Percentiles rank a stretch among this genome's conserved stretches.
phyloP scores from a whole-genome alignment of 2,797 vertebrate species.

The Brachyalestes nurse region DNA sequence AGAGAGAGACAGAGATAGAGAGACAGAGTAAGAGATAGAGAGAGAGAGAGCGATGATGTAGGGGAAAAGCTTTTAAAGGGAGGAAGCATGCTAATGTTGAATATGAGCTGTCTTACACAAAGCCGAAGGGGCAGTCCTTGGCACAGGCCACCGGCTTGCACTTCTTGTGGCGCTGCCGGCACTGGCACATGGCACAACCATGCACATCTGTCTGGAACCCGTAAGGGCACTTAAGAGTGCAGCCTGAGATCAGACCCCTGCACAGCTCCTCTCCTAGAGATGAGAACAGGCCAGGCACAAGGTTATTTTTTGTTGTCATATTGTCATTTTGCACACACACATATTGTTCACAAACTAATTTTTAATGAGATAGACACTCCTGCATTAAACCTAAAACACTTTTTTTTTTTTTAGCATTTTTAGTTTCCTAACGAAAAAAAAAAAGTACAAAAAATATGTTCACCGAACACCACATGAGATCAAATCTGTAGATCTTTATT shows the following conservation, averaged over 20 bases:
- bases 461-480: too few species aligned
- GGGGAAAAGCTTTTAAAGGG: not conserved
- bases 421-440: too few species aligned
- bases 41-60: not conserved
- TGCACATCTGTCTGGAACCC: slow-evolving; percentile 84
- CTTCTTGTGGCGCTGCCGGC: slow-evolving; percentile 84
- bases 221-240: slow-evolving; percentile 82
- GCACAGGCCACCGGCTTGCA: slow-evolving; percentile 85
- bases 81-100: not conserved
- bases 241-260: slow-evolving; percentile 75
- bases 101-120: slow-evolving; percentile 76
- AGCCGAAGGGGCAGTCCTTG: slow-evolving; percentile 88
- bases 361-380: too few species aligned
- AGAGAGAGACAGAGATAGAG: not conserved
- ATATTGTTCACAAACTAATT: too few species aligned
- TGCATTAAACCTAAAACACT: too few species aligned
- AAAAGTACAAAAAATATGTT: too few species aligned
- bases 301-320: not conserved
- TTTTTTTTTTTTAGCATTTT: too few species aligned
- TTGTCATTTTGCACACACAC: too few species aligned
- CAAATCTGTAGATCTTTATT: too few species aligned
- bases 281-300: slow-evolving; percentile 19
- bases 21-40: not conserved
- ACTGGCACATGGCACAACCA: slow-evolving; percentile 86
- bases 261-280: slow-evolving; percentile 84